Evolutionary conservation across 2,888 invertebrate genomes (phyloP), one percentile per base, ranked within the genome.

Genomic region (Xylota segnis): DNA sequence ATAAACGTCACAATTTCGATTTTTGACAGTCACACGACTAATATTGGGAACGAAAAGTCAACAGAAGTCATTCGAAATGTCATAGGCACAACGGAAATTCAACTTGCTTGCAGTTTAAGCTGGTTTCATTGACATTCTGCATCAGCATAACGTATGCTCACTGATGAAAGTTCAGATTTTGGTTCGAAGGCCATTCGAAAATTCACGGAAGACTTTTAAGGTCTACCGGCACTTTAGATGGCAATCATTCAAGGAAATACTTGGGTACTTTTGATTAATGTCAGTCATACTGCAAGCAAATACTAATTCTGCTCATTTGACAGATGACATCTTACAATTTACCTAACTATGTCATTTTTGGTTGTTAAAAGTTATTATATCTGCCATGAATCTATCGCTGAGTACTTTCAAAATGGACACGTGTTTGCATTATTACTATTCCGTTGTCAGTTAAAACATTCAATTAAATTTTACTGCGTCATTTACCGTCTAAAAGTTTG

Each of bases 381-480:
- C 34, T 66, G n/a, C 16, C 32, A 65, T 47, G 16, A 29, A n/a
- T 6, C 43, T 27, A 68, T 29, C 0, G 16, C 18, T 54, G 14
- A 10, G 12, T 18, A 52, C 2, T 23, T 7, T 2, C 5, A 74
- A 63, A 78, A 40, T 6, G 32, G 56, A 34, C 83, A 79, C 78
- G 83, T 74, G 45, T 50, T 23, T 5, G 32, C 10, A 32, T 70
- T 82, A 23, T 23, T 34, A 76, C 3, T 23, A 65, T 63, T 61
- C 12, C 29, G 34, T 59, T 68, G 47, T 40, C 37, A 43, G 61
- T 61, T 43, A 63, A 59, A 65, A 43, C 29, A 43, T 16, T 43
- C 61, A 32, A 63, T 74, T 56, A 56, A 74, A 63, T 74, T 72
- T 66, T 29, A 75, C 12, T 58, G 27, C 18, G 54, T 27, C 32